Evolutionary conservation across 2,888 invertebrate genomes (phyloP).

Genomic region (Drosophila fulvimacula): DNA sequence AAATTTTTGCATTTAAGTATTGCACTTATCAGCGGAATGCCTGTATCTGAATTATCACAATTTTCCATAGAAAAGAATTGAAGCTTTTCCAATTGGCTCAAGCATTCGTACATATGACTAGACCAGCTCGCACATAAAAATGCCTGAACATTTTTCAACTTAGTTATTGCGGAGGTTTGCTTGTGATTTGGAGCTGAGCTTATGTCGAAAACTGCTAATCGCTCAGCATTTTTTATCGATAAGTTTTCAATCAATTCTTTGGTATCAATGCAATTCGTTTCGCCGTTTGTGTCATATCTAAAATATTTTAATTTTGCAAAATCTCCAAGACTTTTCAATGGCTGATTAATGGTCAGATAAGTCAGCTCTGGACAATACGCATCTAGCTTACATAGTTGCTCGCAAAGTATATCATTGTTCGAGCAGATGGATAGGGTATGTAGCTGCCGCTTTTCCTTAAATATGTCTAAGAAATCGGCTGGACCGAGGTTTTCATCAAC

Average conservation of each 20-base stretch:
- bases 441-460: slow-evolving; percentile 12
- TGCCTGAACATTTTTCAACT: slow-evolving; percentile 14
- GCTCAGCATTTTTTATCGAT: slow-evolving; percentile 20
- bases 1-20: slow-evolving; percentile 11
- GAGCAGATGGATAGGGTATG: slow-evolving; percentile 21
- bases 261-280: not conserved
- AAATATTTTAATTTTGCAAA: slow-evolving; percentile 31
- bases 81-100: slow-evolving; percentile 12
- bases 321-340: not conserved
- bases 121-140: slow-evolving; percentile 24
- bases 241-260: not conserved
- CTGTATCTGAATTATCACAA: not conserved
- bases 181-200: not conserved
- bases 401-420: slow-evolving; percentile 1
- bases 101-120: not conserved
- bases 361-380: slow-evolving; percentile 26
- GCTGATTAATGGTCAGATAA: slow-evolving; percentile 19
- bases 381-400: slow-evolving; percentile 3
- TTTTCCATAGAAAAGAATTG: slow-evolving; percentile 19
- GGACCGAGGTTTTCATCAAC: not conserved
- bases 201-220: slow-evolving; percentile 27
- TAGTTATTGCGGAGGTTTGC: slow-evolving; percentile 5
- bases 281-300: slow-evolving; percentile 11
- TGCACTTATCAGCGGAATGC: not conserved
- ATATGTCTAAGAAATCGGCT: slow-evolving; percentile 24